Conservation (phyloP, 2,888 invertebrate species). For the Tachina lurida region DNA sequence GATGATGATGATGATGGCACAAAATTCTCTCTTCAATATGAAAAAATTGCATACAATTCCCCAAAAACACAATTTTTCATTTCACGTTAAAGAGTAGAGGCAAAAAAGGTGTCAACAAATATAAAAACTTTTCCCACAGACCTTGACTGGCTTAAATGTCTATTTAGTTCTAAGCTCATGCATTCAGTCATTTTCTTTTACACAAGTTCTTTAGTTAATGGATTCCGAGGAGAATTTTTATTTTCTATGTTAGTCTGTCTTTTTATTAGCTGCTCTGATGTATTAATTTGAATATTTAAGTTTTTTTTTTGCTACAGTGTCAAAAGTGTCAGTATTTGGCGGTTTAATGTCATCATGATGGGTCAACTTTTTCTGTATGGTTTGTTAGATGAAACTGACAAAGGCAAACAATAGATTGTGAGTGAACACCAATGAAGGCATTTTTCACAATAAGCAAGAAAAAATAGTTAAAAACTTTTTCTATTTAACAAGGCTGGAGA, state of each 20-base stretch:
- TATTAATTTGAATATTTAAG: conserved; percentile 32
- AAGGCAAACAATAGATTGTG: conserved; percentile 28
- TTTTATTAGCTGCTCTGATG: conserved; percentile 17
- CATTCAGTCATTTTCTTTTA: conserved; percentile 49
- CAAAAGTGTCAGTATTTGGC: conserved; percentile 56
- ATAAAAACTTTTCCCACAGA: conserved; percentile 1
- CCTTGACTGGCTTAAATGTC: conserved; percentile 25
- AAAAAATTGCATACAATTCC: conserved; percentile 44
- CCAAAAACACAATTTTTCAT: conserved; percentile 48
- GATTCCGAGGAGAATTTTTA: conserved; percentile 35
- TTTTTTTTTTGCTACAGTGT: conserved; percentile 21
- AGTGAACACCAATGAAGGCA: neutral
- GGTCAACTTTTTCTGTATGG: conserved; percentile 50
- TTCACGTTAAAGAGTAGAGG: neutral
- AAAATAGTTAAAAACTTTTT: conserved; percentile 41
- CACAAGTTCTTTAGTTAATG: conserved; percentile 38
- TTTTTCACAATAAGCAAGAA: conserved; percentile 24
- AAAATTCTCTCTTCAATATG: conserved; percentile 42
- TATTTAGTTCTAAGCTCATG: conserved; percentile 30
- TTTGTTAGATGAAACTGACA: conserved; percentile 47
- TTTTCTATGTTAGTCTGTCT: neutral
- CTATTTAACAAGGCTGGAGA: conserved; percentile 43
- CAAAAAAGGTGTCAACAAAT: neutral
- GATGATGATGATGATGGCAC: conserved; percentile 33
- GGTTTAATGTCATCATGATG: conserved; percentile 59